Conservation (phyloP, 2,113 vertebrate genomes). For the Cyanoderma ruficeps region DNA sequence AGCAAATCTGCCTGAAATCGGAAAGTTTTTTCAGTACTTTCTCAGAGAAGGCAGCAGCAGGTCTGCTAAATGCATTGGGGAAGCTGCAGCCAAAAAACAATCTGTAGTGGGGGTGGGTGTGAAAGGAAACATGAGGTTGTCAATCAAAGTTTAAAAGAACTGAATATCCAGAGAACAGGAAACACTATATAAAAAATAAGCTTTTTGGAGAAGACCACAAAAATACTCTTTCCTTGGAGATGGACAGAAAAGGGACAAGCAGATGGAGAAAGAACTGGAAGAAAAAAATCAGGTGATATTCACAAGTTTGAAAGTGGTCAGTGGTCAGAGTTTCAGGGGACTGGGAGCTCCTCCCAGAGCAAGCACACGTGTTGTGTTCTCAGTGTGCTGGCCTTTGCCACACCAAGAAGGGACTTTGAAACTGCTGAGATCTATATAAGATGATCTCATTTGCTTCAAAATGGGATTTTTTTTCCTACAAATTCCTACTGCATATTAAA, state of each 20-base stretch:
- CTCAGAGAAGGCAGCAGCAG: neutral
- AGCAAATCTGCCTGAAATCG: neutral
- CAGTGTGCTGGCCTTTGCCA: neutral
- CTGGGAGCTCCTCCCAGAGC: neutral
- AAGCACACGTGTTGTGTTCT: fast-evolving
- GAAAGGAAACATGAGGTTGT: constrained; percentile 50
- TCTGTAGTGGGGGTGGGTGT: constrained; percentile 20
- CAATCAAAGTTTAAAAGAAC: constrained; percentile 31
- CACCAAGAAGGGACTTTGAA: neutral
- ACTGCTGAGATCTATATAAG: neutral
- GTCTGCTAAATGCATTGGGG: neutral
- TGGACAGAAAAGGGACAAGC: neutral
- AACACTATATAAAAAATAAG: neutral
- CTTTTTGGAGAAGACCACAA: neutral
- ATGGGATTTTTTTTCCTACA: neutral
- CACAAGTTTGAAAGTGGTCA: neutral
- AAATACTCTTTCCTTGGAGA: neutral
- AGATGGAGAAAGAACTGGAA: neutral
- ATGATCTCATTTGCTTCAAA: neutral
- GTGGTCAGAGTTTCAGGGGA: neutral
- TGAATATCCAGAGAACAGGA: constrained; percentile 11
- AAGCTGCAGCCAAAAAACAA: constrained; percentile 36
- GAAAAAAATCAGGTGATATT: neutral
- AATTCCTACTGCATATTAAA: neutral
- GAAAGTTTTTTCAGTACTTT: neutral